These are phyloP conservation scores for Balearica regulorum DNA, from an alignment of 2,797 vertebrate genomes.

Conservation along the genomic window DNA sequence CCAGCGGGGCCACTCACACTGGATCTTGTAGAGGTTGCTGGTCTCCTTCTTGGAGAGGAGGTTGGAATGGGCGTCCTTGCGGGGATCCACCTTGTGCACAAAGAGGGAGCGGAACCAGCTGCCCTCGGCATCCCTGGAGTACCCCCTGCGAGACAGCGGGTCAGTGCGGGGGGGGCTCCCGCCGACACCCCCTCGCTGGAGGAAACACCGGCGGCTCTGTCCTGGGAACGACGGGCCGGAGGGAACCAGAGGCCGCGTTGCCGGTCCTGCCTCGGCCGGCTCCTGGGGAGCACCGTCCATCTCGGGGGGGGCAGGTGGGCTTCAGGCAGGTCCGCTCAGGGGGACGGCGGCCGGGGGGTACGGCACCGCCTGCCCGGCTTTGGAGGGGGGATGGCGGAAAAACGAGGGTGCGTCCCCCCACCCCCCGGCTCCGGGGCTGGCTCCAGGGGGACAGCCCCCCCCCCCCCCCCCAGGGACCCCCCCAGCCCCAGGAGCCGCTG, in stretches of 20 bases:
- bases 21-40: slow-evolving; percentile 95
- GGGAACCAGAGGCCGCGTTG: not conserved
- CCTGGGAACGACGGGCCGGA: not conserved
- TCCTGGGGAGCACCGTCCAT: not conserved
- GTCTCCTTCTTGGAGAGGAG: slow-evolving; percentile 95
- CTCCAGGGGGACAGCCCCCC: not conserved
- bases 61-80: slow-evolving; percentile 96
- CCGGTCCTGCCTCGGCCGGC: not conserved
- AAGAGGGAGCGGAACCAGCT: slow-evolving; percentile 94
- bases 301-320: too few relatives aligned
- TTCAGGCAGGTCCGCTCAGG: not conserved
- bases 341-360: too few relatives aligned
- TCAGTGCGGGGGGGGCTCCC: not conserved
- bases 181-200: not conserved
- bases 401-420: too few relatives aligned
- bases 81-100: slow-evolving; percentile 89
- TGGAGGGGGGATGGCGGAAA: not conserved
- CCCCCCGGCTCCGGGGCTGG: too few relatives aligned
- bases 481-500: not conserved
- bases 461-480: not conserved
- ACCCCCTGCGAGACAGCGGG: slow-evolving; percentile 57
- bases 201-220: too few relatives aligned
- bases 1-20: slow-evolving; percentile 78
- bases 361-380: not conserved
- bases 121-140: slow-evolving; percentile 79